These are phyloP conservation scores for Lycodopsis pacificus DNA, from an alignment of 2,797 vertebrate genomes.

Conservation along the genomic window DNA sequence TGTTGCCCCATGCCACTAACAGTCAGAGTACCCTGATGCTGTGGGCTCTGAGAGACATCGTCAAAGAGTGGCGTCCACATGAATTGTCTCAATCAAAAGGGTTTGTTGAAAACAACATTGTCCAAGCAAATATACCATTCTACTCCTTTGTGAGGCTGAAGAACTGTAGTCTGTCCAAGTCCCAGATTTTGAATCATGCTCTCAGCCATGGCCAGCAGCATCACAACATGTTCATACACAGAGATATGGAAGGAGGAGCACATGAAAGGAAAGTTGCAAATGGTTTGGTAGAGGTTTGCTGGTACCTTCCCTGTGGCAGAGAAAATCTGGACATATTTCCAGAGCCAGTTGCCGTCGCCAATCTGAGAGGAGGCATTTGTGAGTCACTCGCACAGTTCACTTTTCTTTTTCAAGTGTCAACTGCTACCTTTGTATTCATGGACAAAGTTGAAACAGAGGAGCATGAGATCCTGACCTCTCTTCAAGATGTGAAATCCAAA, in stretches of 20 bases:
- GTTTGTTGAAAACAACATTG: constrained; percentile 74
- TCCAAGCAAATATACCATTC: constrained; percentile 51
- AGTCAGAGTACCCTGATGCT: constrained; percentile 75
- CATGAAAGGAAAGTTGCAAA: constrained; percentile 41
- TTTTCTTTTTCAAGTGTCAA: constrained; percentile 73
- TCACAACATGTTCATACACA: constrained; percentile 77
- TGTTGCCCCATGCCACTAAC: constrained; percentile 67
- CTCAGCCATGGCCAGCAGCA: constrained; percentile 68
- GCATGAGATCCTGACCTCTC: constrained; percentile 16
- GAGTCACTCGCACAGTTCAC: constrained; percentile 46
- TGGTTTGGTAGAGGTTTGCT: constrained; percentile 81
- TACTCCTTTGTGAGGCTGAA: constrained; percentile 68
- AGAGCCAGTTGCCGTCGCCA: constrained; percentile 77
- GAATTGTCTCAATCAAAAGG: constrained; percentile 38
- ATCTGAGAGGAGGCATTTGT: constrained; percentile 76
- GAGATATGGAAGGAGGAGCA: constrained; percentile 69
- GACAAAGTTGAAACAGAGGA: constrained; percentile 61
- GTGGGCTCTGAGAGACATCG: constrained; percentile 81
- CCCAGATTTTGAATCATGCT: constrained; percentile 77
- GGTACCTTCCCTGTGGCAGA: constrained; percentile 79
- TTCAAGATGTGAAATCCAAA: constrained; percentile 57
- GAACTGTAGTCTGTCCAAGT: constrained; percentile 77
- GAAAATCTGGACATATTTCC: constrained; percentile 71
- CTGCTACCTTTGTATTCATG: constrained; percentile 79
- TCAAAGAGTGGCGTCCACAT: constrained; percentile 80